A percentile compares a stretch with the other conserved stretches of the same genome.
These are phyloP conservation scores for Diachrysia chrysitis DNA, from an alignment of 2,888 invertebrate genomes.

Conservation along the genomic window DNA sequence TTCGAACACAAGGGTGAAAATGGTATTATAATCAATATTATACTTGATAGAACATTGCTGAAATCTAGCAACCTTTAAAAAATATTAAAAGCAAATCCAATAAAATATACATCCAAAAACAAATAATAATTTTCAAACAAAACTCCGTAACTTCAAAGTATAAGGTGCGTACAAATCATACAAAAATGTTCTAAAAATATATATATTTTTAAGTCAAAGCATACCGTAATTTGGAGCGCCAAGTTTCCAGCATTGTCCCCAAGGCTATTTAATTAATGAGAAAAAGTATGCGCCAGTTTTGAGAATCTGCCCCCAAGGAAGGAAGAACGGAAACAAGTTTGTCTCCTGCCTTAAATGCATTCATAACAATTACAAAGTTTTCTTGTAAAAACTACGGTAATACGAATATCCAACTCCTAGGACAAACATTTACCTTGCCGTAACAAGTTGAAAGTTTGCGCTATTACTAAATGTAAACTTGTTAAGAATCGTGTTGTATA, in stretches of 20 bases:
- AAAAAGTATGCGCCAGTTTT: conserved; percentile 50
- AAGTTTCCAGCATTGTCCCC: conserved; percentile 34
- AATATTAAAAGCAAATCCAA: too few relatives aligned
- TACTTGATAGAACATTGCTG: too few relatives aligned
- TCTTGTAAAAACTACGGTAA: background rate
- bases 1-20: too few relatives aligned
- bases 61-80: too few relatives aligned
- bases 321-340: conserved; percentile 29
- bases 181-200: conserved; percentile 15
- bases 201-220: conserved; percentile 26
- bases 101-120: too few relatives aligned
- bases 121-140: background rate
- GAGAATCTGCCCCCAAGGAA: conserved; percentile 42
- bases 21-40: too few relatives aligned
- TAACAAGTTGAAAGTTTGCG: background rate
- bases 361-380: conserved; percentile 41
- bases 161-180: background rate
- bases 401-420: conserved; percentile 3
- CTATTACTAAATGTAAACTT: background rate
- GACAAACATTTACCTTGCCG: background rate
- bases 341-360: conserved; percentile 31
- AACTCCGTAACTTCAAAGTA: background rate
- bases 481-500: too few relatives aligned
- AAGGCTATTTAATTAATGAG: conserved; percentile 53
- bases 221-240: conserved; percentile 19